phyloP scores from a whole-genome alignment of 2,797 vertebrate species.

The Enteromius anoplus region DNA sequence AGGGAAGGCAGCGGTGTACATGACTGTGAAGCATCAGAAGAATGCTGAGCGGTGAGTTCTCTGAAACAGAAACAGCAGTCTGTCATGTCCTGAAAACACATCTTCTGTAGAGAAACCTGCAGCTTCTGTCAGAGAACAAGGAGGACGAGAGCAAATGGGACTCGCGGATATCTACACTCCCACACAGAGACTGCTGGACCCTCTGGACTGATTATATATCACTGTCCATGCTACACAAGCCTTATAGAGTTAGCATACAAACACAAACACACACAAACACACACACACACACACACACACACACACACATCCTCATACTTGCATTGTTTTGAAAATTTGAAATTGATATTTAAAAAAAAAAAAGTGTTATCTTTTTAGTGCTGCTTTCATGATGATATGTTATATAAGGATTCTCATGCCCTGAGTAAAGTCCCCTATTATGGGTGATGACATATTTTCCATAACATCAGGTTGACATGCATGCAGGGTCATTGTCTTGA shows the following conservation, averaged over 20 bases:
- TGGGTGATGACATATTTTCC: too few relatives aligned
- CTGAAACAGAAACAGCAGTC: background rate
- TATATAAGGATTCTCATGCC: background rate
- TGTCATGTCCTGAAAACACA: background rate
- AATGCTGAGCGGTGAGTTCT: conserved; percentile 20
- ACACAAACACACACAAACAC: too few relatives aligned
- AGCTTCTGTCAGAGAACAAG: background rate
- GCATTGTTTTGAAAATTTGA: too few relatives aligned
- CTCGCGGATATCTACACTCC: background rate
- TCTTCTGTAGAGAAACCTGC: background rate
- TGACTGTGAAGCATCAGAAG: conserved; percentile 4
- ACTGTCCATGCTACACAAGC: background rate
- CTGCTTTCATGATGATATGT: background rate
- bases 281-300: background rate
- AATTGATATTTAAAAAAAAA: background rate
- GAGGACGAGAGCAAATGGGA: background rate
- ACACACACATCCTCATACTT: background rate
- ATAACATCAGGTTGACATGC: too few relatives aligned
- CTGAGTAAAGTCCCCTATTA: background rate
- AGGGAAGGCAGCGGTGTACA: background rate
- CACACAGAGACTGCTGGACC: conserved; percentile 7
- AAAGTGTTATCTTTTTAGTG: background rate
- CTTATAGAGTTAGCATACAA: background rate
- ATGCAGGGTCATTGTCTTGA: too few relatives aligned
- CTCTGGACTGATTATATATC: conserved; percentile 3